Evolutionary conservation across 2,888 invertebrate genomes (phyloP).

Genomic region (Watsonalla binaria): DNA sequence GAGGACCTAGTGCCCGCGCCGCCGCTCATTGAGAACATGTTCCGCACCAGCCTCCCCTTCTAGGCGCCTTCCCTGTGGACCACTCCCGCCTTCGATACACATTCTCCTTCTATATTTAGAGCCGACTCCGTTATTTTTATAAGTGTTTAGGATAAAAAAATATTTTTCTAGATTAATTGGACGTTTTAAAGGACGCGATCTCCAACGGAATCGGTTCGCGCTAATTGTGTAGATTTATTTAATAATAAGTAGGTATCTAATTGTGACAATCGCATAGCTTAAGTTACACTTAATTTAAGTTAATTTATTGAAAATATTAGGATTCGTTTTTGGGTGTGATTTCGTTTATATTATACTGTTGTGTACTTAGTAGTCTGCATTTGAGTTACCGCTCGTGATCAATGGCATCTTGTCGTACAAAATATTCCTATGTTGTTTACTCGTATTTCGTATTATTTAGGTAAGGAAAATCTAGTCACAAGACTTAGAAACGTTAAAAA

Average conservation of each 20-base stretch:
- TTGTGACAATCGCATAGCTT: constrained; percentile 53
- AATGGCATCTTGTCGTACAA: constrained; percentile 79
- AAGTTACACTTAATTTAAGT: constrained; percentile 52
- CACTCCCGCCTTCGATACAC: constrained; percentile 66
- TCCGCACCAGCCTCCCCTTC: constrained; percentile 95
- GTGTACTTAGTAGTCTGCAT: constrained; percentile 75
- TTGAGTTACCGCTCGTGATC: constrained; percentile 79
- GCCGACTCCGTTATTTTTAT: constrained; percentile 74
- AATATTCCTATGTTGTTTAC: constrained; percentile 78
- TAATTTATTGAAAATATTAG: constrained; percentile 69
- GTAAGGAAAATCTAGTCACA: constrained; percentile 77
- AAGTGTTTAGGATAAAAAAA: constrained; percentile 68
- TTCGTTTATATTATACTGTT: constrained; percentile 65
- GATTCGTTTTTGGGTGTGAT: constrained; percentile 68
- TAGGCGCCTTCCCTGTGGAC: constrained; percentile 74
- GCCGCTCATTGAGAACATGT: constrained; percentile 96
- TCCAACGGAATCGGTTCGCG: constrained; percentile 71
- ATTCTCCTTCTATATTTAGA: constrained; percentile 56
- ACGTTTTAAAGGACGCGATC: constrained; percentile 69
- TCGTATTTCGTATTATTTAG: constrained; percentile 63
- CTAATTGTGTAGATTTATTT: constrained; percentile 44
- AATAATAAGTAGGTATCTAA: constrained; percentile 31
- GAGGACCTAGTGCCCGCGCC: constrained; percentile 96
- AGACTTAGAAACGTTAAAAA: constrained; percentile 75
- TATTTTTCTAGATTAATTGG: constrained; percentile 73